Conservation (phyloP, 2,797 vertebrate species). For the Cichlasoma orientale region DNA sequence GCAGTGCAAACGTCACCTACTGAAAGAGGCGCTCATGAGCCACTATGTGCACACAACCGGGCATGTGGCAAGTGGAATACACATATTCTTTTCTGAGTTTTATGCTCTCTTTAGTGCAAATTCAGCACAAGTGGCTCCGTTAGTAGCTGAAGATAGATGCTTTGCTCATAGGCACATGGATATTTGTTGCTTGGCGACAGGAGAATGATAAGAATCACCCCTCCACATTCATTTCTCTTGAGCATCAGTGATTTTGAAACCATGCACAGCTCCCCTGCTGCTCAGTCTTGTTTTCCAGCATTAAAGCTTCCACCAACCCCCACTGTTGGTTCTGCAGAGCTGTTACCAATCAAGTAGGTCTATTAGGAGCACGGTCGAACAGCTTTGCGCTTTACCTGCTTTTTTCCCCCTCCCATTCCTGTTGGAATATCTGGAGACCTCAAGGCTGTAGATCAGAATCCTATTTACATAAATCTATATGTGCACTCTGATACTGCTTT, state of each 20-base stretch:
- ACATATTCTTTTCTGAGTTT: neutral
- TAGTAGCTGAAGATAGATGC: conserved; percentile 12
- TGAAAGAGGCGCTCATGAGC: neutral
- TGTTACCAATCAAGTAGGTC: conserved; percentile 29
- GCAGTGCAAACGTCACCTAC: neutral
- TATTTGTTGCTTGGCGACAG: conserved; percentile 53
- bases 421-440: neutral
- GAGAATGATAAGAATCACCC: conserved; percentile 24
- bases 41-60: neutral
- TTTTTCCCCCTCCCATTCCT: neutral
- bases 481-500: neutral
- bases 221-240: conserved; percentile 13
- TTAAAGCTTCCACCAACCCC: conserved; percentile 23
- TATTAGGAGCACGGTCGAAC: neutral
- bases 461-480: neutral
- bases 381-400: neutral
- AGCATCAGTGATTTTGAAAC: conserved; percentile 40
- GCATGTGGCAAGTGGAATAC: neutral
- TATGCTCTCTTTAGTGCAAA: neutral
- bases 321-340: conserved; percentile 23
- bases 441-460: neutral
- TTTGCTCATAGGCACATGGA: conserved; percentile 42
- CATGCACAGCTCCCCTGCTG: conserved; percentile 4
- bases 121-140: neutral
- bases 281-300: conserved; percentile 11